phyloP scores from a whole-genome alignment of 2,797 vertebrate species.

The Karalla daura region DNA sequence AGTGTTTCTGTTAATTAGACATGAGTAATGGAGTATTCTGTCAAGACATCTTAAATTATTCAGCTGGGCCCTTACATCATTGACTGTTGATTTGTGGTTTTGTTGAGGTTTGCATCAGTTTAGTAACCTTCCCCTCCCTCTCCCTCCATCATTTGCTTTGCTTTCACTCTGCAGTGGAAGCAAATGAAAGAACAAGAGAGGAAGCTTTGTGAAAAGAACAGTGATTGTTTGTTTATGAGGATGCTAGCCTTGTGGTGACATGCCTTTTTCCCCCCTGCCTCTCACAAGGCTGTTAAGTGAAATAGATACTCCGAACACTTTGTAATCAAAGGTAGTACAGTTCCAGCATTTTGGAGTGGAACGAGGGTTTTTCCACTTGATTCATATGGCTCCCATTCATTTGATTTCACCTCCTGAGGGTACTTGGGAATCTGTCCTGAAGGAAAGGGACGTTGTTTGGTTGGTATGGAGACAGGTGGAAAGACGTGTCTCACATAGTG shows the following conservation, averaged over 20 bases:
- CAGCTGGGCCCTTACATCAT: conserved; percentile 58
- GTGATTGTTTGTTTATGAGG: conserved; percentile 74
- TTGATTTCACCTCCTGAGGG: conserved; percentile 32
- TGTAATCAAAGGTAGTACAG: conserved; percentile 65
- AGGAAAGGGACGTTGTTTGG: conserved; percentile 21
- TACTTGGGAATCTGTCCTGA: conserved; percentile 13
- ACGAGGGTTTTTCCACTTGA: conserved; percentile 47
- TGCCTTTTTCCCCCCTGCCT: conserved; percentile 42
- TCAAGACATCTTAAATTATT: conserved; percentile 81
- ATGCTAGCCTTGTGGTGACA: conserved; percentile 71
- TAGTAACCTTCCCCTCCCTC: conserved; percentile 20
- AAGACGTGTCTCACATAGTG: conserved; percentile 13
- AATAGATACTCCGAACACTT: conserved; percentile 56
- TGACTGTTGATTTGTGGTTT: conserved; percentile 75
- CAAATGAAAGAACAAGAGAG: conserved; percentile 63
- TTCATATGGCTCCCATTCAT: conserved; percentile 47
- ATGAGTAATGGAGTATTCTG: conserved; percentile 68
- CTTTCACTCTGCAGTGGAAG: conserved; percentile 50
- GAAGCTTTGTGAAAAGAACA: conserved; percentile 73
- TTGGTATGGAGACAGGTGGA: conserved; percentile 20
- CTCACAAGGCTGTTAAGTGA: conserved; percentile 57
- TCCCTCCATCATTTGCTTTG: conserved; percentile 49
- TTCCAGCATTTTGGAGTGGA: conserved; percentile 45
- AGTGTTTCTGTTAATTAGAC: conserved; percentile 44
- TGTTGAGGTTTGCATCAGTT: conserved; percentile 67